phyloP scores from a whole-genome alignment of 2,888 invertebrate species.

The Drosophila stalkeri region DNA sequence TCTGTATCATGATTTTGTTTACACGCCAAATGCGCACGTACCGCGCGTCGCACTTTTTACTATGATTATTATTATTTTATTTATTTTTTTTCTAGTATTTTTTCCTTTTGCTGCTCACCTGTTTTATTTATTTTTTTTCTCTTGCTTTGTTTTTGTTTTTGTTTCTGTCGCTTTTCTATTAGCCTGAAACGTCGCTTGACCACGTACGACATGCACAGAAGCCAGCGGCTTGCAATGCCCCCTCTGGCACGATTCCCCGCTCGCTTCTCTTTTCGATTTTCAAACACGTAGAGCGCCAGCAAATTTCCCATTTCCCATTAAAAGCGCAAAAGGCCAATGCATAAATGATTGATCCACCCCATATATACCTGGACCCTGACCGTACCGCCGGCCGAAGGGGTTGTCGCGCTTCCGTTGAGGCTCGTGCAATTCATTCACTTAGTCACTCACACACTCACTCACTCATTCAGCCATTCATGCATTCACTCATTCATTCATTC shows the following conservation, averaged over 20 bases:
- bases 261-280: slow-evolving; percentile 60
- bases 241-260: neutral
- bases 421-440: slow-evolving; percentile 59
- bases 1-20: slow-evolving; percentile 76
- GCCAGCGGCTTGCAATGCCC: slow-evolving; percentile 18
- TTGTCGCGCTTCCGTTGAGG: slow-evolving; percentile 38
- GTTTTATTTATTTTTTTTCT: slow-evolving; percentile 15
- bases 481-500: slow-evolving; percentile 63
- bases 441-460: slow-evolving; percentile 37
- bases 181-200: slow-evolving; percentile 71
- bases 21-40: slow-evolving; percentile 79
- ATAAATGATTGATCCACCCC: slow-evolving; percentile 70
- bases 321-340: slow-evolving; percentile 76
- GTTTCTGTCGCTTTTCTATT: slow-evolving; percentile 66
- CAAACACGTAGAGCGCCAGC: slow-evolving; percentile 74
- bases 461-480: slow-evolving; percentile 29
- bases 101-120: slow-evolving; percentile 34
- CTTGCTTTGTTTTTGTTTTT: neutral
- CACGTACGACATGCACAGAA: slow-evolving; percentile 65
- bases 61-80: slow-evolving; percentile 69
- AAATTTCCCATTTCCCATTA: slow-evolving; percentile 71
- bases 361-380: slow-evolving; percentile 12
- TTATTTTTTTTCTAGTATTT: slow-evolving; percentile 17
- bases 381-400: neutral
- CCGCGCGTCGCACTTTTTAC: slow-evolving; percentile 70